A percentile compares a stretch with the other conserved stretches of the same genome.
phyloP scores from a whole-genome alignment of 2,113 vertebrate species.

The Onychostruthus taczanowskii region DNA sequence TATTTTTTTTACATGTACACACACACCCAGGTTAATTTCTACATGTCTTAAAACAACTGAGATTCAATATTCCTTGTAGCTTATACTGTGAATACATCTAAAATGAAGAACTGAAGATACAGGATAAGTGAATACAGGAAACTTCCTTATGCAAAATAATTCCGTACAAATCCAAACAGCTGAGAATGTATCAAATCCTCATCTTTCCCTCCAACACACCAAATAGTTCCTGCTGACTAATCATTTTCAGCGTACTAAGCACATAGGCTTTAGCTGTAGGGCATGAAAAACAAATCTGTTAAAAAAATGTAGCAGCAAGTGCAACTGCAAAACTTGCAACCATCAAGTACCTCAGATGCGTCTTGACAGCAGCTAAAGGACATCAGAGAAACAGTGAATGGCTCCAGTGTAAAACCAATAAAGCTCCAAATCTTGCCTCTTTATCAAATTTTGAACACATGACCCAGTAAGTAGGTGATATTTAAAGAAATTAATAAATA shows the following conservation, averaged over 20 bases:
- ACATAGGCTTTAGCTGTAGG: background rate
- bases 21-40: background rate
- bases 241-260: background rate
- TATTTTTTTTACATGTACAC: background rate
- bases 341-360: background rate
- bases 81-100: background rate
- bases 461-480: background rate
- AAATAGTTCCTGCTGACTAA: background rate
- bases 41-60: background rate
- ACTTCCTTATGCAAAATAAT: background rate
- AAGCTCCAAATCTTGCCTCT: background rate
- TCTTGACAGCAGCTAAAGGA: background rate
- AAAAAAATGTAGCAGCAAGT: background rate
- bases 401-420: background rate
- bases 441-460: background rate
- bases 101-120: background rate
- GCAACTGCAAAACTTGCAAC: background rate
- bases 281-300: background rate
- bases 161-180: background rate
- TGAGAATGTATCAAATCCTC: background rate
- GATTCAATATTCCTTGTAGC: background rate
- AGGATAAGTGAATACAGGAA: background rate
- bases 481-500: background rate
- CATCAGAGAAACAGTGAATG: background rate
- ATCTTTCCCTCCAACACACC: background rate